These are phyloP conservation scores for Pycnomerus fuliginosus DNA, from an alignment of 2,888 invertebrate species.

Conservation along the genomic window DNA sequence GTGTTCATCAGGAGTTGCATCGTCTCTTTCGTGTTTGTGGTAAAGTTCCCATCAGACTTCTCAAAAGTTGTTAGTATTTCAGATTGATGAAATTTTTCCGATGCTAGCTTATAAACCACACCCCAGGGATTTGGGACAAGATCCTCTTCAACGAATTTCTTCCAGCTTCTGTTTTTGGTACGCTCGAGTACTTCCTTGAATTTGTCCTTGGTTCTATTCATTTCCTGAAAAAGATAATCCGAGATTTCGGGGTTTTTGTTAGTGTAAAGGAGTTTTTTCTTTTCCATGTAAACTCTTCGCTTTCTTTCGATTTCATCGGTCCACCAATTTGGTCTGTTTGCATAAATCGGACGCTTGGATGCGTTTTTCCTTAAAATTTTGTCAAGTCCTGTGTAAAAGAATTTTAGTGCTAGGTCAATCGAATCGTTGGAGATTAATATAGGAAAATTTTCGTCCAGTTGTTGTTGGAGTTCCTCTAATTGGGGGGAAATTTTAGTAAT, in stretches of 20 bases:
- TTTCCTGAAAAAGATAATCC: neutral
- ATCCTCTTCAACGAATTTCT: neutral
- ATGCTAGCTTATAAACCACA: constrained; percentile 4
- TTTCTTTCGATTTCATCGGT: neutral
- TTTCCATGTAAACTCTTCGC: neutral
- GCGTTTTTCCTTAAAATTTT: neutral
- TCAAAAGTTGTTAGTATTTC: neutral
- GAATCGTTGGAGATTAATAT: neutral
- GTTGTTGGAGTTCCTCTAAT: no score
- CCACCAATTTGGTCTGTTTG: constrained; percentile 2
- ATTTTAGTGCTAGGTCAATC: neutral
- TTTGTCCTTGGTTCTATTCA: neutral
- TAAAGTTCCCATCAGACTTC: neutral
- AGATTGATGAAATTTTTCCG: constrained; percentile 1
- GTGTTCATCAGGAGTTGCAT: neutral
- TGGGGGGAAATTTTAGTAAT: no score
- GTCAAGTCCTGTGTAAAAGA: neutral
- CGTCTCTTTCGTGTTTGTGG: neutral
- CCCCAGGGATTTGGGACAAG: constrained; percentile 3
- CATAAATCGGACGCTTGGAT: neutral
- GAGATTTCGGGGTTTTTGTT: neutral
- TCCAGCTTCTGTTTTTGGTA: neutral
- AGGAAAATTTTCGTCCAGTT: no score
- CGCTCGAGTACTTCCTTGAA: neutral
- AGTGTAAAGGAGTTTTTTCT: constrained; percentile 1